These are phyloP conservation scores for Pitangus sulphuratus DNA, from an alignment of 2,797 vertebrate genomes.

Conservation along the genomic window DNA sequence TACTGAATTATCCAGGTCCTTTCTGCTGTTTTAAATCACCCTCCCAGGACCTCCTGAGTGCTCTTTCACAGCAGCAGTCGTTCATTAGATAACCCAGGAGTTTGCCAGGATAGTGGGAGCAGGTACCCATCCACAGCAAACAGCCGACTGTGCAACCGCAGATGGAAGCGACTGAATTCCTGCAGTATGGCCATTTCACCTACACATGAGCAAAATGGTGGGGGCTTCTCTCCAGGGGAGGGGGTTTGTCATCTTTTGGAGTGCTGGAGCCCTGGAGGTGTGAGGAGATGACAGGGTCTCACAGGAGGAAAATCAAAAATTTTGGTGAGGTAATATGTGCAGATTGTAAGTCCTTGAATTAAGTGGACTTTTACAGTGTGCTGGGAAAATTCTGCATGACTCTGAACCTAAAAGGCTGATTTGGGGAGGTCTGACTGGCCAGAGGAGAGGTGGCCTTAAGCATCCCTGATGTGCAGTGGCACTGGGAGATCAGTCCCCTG, in stretches of 20 bases:
- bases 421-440: neutral
- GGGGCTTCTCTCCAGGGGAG: neutral
- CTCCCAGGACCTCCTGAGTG: neutral
- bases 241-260: neutral
- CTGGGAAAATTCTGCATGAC: neutral
- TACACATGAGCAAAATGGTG: neutral
- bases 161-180: neutral
- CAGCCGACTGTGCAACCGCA: neutral
- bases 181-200: neutral
- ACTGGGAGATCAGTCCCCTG: rapidly evolving
- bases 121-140: neutral
- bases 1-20: conserved; percentile 5
- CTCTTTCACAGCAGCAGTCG: neutral
- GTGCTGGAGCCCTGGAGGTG: rapidly evolving
- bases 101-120: neutral
- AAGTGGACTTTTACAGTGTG: neutral
- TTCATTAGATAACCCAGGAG: conserved; percentile 18
- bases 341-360: neutral
- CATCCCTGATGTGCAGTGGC: neutral
- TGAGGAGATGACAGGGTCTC: neutral
- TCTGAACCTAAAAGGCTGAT: neutral
- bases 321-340: neutral
- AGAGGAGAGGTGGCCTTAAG: neutral
- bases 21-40: conserved; percentile 29
- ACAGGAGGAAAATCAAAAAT: rapidly evolving